Evolutionary conservation across 2,888 invertebrate species (phyloP), one percentile per base, ranked within the genome.

Genomic region (Sinodicranocentrus sp.): DNA sequence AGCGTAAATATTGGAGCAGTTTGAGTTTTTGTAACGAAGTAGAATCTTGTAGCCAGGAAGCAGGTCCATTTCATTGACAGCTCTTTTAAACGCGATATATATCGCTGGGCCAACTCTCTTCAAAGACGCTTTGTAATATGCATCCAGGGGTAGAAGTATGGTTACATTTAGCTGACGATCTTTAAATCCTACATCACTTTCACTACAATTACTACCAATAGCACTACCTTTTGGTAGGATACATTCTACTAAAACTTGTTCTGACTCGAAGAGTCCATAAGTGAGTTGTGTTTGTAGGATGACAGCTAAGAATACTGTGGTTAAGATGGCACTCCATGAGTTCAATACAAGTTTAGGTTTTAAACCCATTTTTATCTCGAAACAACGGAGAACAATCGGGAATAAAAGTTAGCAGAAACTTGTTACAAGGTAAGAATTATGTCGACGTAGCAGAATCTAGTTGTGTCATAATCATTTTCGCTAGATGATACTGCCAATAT

Each of bases 1-100:
- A 21, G 89, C 89, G 13, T 86, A 54, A 3, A 87, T 83, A 52
- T 86, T 87, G 59, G 89, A 89, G 39, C 90, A 90, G 0, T 86
- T 79, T 0, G 89, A 88, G 80, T 89, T 89, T 19, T 84, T 75
- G 52, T 86, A 87, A 21, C 85, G 82, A n/a, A 90, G 52, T 6
- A 68, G 59, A 48, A 89, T 75, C 17, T 77, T 71, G 59, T 87
- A 84, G 6, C 83, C 84, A 0, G 86, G 85, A 15, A 89, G 84
- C 10, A 89, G 84, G 0, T 88, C 19, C 8, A 77, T 23, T 15
- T 48, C 17, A 17, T 85, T 70, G 23, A 71, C 39, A 1, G 86
- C 87, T 43, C 63, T 70, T 21, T 72, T 26, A 57, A 88, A 87
- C 17, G 89, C 88, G 25, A 89, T 23, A 15, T 80, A 26, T 28